These are phyloP conservation scores for Plestiodon gilberti DNA, from an alignment of 2,113 vertebrate species.

Conservation along the genomic window DNA sequence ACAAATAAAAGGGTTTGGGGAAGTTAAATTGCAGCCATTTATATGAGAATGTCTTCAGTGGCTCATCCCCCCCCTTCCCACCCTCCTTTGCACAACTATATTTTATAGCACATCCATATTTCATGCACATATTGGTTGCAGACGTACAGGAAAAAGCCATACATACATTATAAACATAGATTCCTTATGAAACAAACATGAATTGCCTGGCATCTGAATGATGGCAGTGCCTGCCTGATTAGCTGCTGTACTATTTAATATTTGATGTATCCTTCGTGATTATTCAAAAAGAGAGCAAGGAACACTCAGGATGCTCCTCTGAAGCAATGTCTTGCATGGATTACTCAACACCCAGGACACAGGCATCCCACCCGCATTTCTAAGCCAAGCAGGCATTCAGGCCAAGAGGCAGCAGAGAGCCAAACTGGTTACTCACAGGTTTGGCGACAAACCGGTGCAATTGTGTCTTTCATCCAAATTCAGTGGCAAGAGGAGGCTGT, in stretches of 20 bases:
- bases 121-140: constrained; percentile 53
- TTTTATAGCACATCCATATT: constrained; percentile 65
- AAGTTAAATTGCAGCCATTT: constrained; percentile 63
- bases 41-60: constrained; percentile 58
- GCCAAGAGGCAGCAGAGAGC: not conserved
- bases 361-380: not conserved
- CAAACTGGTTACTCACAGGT: not conserved
- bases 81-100: constrained; percentile 11
- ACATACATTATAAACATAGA: constrained; percentile 40
- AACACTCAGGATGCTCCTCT: constrained; percentile 1
- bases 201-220: constrained; percentile 41
- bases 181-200: constrained; percentile 51
- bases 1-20: constrained; percentile 50
- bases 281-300: constrained; percentile 6
- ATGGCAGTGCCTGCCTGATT: constrained; percentile 46
- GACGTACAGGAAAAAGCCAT: constrained; percentile 45
- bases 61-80: not conserved
- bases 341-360: not conserved
- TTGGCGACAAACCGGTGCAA: not conserved
- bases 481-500: not conserved
- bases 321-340: constrained; percentile 13
- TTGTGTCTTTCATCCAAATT: not conserved
- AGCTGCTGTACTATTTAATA: constrained; percentile 43
- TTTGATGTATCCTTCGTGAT: constrained; percentile 18
- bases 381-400: not conserved